Evolutionary conservation across 2,113 vertebrate genomes (phyloP), one percentile per base, ranked within the genome.

Genomic region (Alexandromys fortis): DNA sequence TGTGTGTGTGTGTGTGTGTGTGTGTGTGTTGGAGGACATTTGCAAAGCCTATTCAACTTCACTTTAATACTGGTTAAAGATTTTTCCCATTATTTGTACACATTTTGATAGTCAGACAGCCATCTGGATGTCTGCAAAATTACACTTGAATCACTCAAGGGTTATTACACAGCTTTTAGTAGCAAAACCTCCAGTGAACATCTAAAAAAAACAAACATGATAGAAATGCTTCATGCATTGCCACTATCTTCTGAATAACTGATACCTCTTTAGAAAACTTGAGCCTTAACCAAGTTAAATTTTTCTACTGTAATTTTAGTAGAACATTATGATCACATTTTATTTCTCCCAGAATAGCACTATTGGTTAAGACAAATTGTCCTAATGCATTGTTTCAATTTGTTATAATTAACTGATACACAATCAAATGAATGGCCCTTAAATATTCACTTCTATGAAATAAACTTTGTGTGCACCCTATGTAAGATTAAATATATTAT

Each of bases 151-250:
- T 96, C 52, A 86, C 63, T 13, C 16, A 81, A 75, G 91, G 28
- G 22, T 75, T 89, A 35, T 94, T 97, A 95, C 78, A 95, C 52
- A 63, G 47, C 70, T 96, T 97, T 97, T 86, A 81, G 14, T 96
- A 0, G 35, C 21, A 86, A 98, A 92, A 88, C 86, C 95, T 97
- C 77, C 75, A 77, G 90, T 97, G 94, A 97, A 98, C 94, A 95
- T 93, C 76, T 94, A 96, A 96, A 89, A 0, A 0, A 19, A 58
- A 58, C 82, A 96, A 94, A 93, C 96, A 95, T 90, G 89, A 78
- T 52, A 89, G 4, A 85, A 93, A 95, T 21, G 65, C 58, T 52
- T 92, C 45, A 17, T 73, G 78, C 73, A 55, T 96, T 95, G 90
- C 14, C 33, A 16, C 81, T 7, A 12, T 42, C 81, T 58, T 96